A percentile compares a stretch with the other conserved stretches of the same genome.
Evolutionary conservation across 2,797 vertebrate species (phyloP).

Genomic region (Mionectes olivaceus): DNA sequence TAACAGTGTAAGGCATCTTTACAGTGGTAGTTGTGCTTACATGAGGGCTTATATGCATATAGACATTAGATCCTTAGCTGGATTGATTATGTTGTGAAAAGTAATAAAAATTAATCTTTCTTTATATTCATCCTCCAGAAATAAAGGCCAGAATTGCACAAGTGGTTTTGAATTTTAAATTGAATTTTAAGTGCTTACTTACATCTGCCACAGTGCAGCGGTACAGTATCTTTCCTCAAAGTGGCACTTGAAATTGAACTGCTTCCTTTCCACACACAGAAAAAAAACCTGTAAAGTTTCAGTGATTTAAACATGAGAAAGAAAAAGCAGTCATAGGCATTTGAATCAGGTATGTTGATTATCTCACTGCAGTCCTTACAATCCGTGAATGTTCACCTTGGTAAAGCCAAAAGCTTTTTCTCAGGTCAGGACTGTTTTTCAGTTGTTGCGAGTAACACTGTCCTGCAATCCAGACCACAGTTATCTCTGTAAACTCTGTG

Average conservation of each 20-base stretch:
- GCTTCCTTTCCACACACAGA: not conserved
- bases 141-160: not conserved
- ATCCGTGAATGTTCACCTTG: not conserved
- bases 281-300: not conserved
- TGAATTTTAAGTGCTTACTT: not conserved
- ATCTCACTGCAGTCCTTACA: not conserved
- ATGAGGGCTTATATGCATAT: not conserved
- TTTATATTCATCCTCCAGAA: not conserved
- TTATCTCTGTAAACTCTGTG: not conserved
- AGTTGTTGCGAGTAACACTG: not conserved
- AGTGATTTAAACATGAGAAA: not conserved
- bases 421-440: not conserved
- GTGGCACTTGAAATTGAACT: not conserved
- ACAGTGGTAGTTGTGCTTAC: not conserved
- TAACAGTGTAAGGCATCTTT: not conserved
- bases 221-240: not conserved
- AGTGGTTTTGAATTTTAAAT: not conserved
- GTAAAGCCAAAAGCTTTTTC: not conserved
- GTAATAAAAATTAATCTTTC: not conserved
- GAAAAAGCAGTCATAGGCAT: not conserved
- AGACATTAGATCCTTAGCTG: not conserved
- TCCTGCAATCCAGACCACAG: not conserved
- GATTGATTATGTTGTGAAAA: not conserved
- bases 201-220: not conserved
- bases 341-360: not conserved